These are phyloP conservation scores for Ceratosolen fusciceps DNA, from an alignment of 1,140 invertebrate genomes.

Conservation along the genomic window DNA sequence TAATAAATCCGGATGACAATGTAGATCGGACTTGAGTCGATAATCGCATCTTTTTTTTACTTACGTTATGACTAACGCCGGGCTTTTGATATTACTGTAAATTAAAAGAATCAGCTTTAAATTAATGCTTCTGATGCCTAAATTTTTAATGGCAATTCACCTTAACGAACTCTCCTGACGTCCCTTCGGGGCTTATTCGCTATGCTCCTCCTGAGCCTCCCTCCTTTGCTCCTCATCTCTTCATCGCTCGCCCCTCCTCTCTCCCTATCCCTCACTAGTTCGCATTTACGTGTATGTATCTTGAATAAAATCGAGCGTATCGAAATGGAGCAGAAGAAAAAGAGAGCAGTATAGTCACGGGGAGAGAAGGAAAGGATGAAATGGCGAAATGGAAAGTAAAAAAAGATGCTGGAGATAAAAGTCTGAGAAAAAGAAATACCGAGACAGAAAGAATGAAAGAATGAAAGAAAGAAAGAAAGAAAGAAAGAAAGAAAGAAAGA, in stretches of 20 bases:
- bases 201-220: background rate
- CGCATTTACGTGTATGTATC: background rate
- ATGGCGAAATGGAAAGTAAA: slow-evolving; percentile 50
- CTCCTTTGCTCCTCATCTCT: background rate
- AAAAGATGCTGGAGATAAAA: slow-evolving; percentile 33
- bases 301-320: slow-evolving; percentile 52
- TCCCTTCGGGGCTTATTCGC: slow-evolving; percentile 53
- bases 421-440: background rate
- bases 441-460: background rate
- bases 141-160: slow-evolving; percentile 34
- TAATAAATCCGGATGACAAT: background rate
- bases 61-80: background rate
- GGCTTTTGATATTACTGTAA: background rate
- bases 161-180: slow-evolving; percentile 53
- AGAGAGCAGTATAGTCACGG: slow-evolving; percentile 35
- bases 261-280: background rate
- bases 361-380: slow-evolving; percentile 47
- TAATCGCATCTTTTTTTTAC: background rate
- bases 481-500: slow-evolving; percentile 11
- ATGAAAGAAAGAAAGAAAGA: slow-evolving; percentile 17
- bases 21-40: background rate
- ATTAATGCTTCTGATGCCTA: slow-evolving; percentile 7
- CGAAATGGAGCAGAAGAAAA: slow-evolving; percentile 49
- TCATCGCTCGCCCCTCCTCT: background rate
- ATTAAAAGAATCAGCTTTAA: slow-evolving; percentile 1